Evolutionary conservation across 2,113 vertebrate genomes (phyloP).

Genomic region (Ophthalmolycus amberensis): DNA sequence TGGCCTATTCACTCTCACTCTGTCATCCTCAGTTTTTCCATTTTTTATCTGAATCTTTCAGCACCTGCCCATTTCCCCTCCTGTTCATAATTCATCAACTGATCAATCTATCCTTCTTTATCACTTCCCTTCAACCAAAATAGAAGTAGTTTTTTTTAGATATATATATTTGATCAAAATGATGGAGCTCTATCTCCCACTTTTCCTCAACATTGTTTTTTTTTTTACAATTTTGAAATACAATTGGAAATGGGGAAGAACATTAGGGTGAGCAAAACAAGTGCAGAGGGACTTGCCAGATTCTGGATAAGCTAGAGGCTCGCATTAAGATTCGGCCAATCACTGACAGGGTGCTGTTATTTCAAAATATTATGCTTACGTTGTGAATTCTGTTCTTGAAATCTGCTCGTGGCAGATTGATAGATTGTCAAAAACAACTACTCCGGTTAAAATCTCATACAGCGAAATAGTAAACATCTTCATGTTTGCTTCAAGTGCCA

Average conservation of each 20-base stretch:
- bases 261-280: slow-evolving; percentile 38
- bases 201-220: slow-evolving; percentile 18
- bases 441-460: slow-evolving; percentile 25
- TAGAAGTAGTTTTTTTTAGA: not conserved
- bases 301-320: slow-evolving; percentile 2
- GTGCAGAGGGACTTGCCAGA: not conserved
- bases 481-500: slow-evolving; percentile 44
- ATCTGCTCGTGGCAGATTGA: slow-evolving; percentile 32
- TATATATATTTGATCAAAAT: slow-evolving; percentile 1
- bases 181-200: not conserved
- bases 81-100: slow-evolving; percentile 45
- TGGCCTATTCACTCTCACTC: slow-evolving; percentile 37
- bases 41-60: slow-evolving; percentile 47
- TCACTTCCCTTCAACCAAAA: slow-evolving; percentile 15
- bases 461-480: slow-evolving; percentile 65
- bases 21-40: slow-evolving; percentile 43
- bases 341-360: slow-evolving; percentile 12
- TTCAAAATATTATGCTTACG: slow-evolving; percentile 50
- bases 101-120: slow-evolving; percentile 20
- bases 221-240: slow-evolving; percentile 18
- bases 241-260: not conserved
- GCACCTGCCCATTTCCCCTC: slow-evolving; percentile 18
- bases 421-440: slow-evolving; percentile 46
- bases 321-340: slow-evolving; percentile 33
- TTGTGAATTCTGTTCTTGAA: slow-evolving; percentile 24